These are phyloP conservation scores for Muschampia plurimacula DNA, from an alignment of 2,888 invertebrate species.

Conservation along the genomic window DNA sequence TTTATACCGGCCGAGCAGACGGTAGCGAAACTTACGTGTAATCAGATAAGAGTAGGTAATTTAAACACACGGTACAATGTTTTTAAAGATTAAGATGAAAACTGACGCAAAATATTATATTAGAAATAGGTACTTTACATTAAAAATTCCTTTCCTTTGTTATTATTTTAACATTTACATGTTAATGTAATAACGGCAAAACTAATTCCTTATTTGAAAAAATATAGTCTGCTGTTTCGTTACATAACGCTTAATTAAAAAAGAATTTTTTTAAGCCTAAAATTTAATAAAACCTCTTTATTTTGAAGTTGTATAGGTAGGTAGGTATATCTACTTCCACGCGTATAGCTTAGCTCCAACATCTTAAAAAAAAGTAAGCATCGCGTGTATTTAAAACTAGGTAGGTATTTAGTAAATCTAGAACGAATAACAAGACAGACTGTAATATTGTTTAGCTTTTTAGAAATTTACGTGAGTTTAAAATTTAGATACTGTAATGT, in stretches of 20 bases:
- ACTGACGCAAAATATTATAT: neutral
- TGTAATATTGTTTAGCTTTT: constrained; percentile 1
- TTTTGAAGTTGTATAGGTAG: too few species aligned
- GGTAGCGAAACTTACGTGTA: constrained; percentile 33
- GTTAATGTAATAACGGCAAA: too few species aligned
- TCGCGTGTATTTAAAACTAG: neutral
- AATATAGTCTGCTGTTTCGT: too few species aligned
- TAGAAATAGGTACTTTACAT: too few species aligned
- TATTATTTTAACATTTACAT: too few species aligned
- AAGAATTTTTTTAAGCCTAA: too few species aligned
- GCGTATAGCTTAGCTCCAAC: too few species aligned
- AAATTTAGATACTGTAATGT: constrained; percentile 20
- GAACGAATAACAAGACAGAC: neutral
- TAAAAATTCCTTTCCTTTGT: neutral
- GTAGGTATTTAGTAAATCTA: neutral
- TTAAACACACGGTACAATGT: constrained; percentile 23
- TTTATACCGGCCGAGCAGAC: constrained; percentile 50
- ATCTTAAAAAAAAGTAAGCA: neutral
- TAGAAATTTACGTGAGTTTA: constrained; percentile 8
- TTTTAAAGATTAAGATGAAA: constrained; percentile 10
- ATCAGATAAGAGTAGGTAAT: constrained; percentile 40
- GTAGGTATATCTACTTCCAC: too few species aligned
- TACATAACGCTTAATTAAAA: too few species aligned
- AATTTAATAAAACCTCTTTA: too few species aligned
- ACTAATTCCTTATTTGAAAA: too few species aligned